Evolutionary conservation across 2,888 invertebrate genomes (phyloP), one percentile per base, ranked within the genome.

Genomic region (Leucophora obtusa): DNA sequence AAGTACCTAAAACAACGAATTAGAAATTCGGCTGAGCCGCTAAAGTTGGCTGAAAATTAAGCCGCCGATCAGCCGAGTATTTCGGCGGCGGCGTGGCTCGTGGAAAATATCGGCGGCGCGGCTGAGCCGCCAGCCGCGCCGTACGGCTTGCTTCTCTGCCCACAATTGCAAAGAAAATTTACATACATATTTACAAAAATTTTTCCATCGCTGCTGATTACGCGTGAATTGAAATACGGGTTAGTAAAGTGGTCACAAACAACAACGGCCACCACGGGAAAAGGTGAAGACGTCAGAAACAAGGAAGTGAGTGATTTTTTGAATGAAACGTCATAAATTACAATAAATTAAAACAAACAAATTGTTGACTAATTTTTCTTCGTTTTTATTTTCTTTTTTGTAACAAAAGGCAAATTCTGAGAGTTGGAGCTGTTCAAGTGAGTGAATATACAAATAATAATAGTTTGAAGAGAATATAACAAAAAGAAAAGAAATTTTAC

Each of bases 191-290:
- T 43, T 14, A 43, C 43, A 43, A 43, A 14, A 14, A 14, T n/a
- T n/a, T n/a, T n/a, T n/a, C n/a, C 53, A 53, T 58, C 58, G 24
- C 10, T 54, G 21, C 15, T 15, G 17, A 59, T 69, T 77, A 77
- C 65, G 43, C 18, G 15, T 71, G 24, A 65, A 21, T 2, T 7
- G 10, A 70, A 74, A 18, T 47, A 35, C 53, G 18, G 43, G 35
- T 33, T 18, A 51, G 50, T 51, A 59, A 66, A 77, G 47, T 77
- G 47, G 54, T 47, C 51, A 58, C 14, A 58, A 1, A 47, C 43
- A 47, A 2, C 14, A 47, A n/a, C n/a, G 14, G 14, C 43, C 2
- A 24, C 24, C 24, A 43, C 43, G 43, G 43, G 6, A 38, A 18
- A 53, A 59, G 63, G 17, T 47, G 21, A 50, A 33, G 51, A 62